A percentile compares a stretch with the other conserved stretches of the same genome.
phyloP scores from a whole-genome alignment of 2,888 invertebrate species.

The Campoplex nolae region DNA sequence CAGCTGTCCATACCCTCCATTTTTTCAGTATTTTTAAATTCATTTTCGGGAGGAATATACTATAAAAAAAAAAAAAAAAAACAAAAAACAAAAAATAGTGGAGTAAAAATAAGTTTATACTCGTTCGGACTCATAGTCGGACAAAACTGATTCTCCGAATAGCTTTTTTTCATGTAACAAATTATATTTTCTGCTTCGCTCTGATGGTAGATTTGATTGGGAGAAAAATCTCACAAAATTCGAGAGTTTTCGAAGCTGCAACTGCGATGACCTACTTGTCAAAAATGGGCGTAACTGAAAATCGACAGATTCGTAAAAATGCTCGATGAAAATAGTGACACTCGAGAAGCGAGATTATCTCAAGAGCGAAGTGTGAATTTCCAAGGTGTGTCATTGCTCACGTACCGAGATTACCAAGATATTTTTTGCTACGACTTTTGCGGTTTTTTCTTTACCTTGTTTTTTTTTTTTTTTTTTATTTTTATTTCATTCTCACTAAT shows the following conservation, averaged over 20 bases:
- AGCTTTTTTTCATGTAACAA: background rate
- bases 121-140: background rate
- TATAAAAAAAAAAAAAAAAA: too few species aligned
- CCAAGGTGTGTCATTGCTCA: slow-evolving; percentile 54
- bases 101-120: too few species aligned
- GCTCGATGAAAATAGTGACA: slow-evolving; percentile 16
- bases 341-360: background rate
- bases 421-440: slow-evolving; percentile 27
- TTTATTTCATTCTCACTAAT: slow-evolving; percentile 43
- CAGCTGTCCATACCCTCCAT: background rate
- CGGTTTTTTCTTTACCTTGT: background rate
- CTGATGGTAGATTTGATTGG: background rate
- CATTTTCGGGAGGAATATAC: background rate
- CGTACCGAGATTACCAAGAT: slow-evolving; percentile 19
- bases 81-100: too few species aligned
- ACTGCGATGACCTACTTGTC: too few species aligned
- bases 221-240: background rate
- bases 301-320: slow-evolving; percentile 7
- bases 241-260: background rate
- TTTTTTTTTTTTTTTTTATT: slow-evolving; percentile 1
- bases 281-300: background rate
- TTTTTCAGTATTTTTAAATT: background rate
- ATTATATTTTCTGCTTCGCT: background rate
- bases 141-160: background rate
- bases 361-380: slow-evolving; percentile 33